Evolutionary conservation across 2,888 invertebrate genomes (phyloP).

Genomic region (Cataglyphis cursor): DNA sequence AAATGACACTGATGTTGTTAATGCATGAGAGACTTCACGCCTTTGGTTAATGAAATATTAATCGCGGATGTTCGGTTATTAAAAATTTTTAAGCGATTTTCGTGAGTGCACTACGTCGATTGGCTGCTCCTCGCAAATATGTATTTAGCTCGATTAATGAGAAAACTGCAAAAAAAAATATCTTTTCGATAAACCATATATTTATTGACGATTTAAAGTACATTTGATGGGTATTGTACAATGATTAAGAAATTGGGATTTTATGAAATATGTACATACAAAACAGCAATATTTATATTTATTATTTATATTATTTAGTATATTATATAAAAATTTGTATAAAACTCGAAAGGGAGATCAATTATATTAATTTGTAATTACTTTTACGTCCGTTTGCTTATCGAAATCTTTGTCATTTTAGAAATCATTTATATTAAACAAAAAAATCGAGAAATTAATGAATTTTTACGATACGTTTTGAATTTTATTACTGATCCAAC

Average conservation of each 20-base stretch:
- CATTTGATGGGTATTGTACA: background rate
- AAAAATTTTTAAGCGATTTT: slow-evolving; percentile 36
- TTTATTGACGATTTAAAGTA: background rate
- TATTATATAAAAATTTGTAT: background rate
- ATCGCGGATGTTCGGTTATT: slow-evolving; percentile 23
- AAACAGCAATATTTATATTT: background rate
- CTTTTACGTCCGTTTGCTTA: background rate
- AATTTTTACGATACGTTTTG: background rate
- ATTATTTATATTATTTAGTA: background rate
- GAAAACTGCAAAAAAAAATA: background rate
- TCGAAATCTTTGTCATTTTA: background rate
- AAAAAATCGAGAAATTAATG: background rate
- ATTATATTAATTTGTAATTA: slow-evolving; percentile 30
- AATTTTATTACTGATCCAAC: slow-evolving; percentile 23
- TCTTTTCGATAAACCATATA: background rate
- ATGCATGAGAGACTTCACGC: slow-evolving; percentile 18
- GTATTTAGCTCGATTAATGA: background rate
- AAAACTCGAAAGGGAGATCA: background rate
- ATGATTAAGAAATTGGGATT: background rate
- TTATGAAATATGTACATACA: background rate
- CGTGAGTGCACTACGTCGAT: background rate
- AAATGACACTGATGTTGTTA: slow-evolving; percentile 8
- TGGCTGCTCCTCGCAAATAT: background rate
- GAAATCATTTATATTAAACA: slow-evolving; percentile 1
- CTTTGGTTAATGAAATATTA: slow-evolving; percentile 43